These are phyloP conservation scores for Bombus pyrosoma DNA, from an alignment of 1,140 invertebrate species.

Conservation along the genomic window DNA sequence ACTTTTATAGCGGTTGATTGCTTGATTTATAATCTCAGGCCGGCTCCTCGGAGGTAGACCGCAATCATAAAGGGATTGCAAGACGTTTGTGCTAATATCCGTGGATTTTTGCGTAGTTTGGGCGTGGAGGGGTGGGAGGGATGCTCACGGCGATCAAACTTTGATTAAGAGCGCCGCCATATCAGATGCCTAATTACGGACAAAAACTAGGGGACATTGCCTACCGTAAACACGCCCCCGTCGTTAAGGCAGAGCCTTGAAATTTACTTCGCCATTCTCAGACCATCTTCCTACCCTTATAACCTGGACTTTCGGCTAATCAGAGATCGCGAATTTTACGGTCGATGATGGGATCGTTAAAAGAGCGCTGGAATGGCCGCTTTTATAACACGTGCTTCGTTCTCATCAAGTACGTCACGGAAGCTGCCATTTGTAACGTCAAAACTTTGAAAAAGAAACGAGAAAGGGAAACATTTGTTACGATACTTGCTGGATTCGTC, in stretches of 20 bases:
- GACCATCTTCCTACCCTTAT: conserved; percentile 24
- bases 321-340: conserved; percentile 68
- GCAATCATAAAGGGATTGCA: conserved; percentile 35
- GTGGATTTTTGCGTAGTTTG: conserved; percentile 27
- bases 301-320: conserved; percentile 55
- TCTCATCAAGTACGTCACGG: conserved; percentile 26
- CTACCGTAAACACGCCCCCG: conserved; percentile 64
- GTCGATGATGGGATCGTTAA: conserved; percentile 62
- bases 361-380: conserved; percentile 27
- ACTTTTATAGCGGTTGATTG: conserved; percentile 72
- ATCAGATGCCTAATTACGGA: not conserved
- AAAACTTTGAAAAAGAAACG: not conserved
- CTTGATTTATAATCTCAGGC: conserved; percentile 70
- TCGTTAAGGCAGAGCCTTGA: conserved; percentile 58
- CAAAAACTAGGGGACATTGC: conserved; percentile 63
- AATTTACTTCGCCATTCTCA: conserved; percentile 48
- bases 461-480: no score
- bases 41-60: conserved; percentile 19
- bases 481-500: no score
- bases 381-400: conserved; percentile 1
- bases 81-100: conserved; percentile 18
- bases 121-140: not conserved
- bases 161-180: conserved; percentile 55
- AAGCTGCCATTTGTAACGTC: conserved; percentile 15
- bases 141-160: conserved; percentile 56